Base-by-base conservation (phyloP, 2,888 invertebrate genomes). In the Drosophila rellima region DNA sequence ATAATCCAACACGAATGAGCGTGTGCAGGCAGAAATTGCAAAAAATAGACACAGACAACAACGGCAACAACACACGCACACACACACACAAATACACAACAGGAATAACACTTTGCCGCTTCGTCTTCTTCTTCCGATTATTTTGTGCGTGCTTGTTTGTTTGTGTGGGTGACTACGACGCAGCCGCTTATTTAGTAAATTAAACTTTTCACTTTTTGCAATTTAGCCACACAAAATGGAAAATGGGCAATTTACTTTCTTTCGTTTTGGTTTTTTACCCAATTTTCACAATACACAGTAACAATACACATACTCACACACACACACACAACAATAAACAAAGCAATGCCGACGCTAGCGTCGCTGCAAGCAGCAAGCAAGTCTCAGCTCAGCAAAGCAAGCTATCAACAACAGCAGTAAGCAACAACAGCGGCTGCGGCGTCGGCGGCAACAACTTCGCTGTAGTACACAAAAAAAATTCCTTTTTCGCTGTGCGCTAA, bases 1-100 rank as follows among this genome's bases (percentile, higher is more conserved):
- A 88, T 88, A 85, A 85, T 85, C 90, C 87, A 85, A 89, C 82
- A 82, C 85, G 88, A 89, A 85, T 72, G 74, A 80, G 86, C 90
- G 83, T 89, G 88, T 77, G 77, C 76, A 85, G 74, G 83, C 80
- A 75, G 73, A 80, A 83, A 80, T 80, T 78, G 80, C 78, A 87
- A 88, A 88, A 82, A 88, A 83, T 83, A 89, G 82, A 81, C 82
- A 71, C 68, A 76, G 69, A 86, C 72, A 70, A 74, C 73, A 76
- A 66, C 56, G 37, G 37, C 47, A 59, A 33, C 35, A 15, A 60
- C 55, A 57, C 13, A 35, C 42, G 37, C 47, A 59, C 48, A 50
- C 23, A 60, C 55, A 57, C 13, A 35, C 42, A 60, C 39, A 26
- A 33, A 52, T 13, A 39, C 39, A 64, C 59, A 63, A 69, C 62